These are phyloP conservation scores for Oceanodroma leucorhoa DNA, from an alignment of 2,797 vertebrate genomes.

Conservation along the genomic window DNA sequence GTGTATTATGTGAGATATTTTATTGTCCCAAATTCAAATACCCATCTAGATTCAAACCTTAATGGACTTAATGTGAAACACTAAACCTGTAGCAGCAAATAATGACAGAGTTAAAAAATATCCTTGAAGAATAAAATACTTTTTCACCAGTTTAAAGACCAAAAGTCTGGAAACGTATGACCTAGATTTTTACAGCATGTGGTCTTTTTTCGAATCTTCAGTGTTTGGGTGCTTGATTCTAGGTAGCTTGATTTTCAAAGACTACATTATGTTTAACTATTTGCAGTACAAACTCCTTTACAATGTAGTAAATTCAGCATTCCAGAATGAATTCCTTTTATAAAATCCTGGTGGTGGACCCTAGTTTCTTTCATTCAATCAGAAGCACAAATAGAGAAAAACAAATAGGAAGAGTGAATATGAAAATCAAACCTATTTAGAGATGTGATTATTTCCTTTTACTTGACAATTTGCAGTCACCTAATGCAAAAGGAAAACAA, in stretches of 20 bases:
- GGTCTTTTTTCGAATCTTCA: not conserved
- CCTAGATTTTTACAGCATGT: not conserved
- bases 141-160: not conserved
- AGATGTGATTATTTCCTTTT: not conserved
- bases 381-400: not conserved
- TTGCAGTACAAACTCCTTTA: not conserved
- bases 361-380: not conserved
- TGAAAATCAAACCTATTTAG: not conserved
- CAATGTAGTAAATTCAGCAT: not conserved
- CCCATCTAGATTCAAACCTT: not conserved
- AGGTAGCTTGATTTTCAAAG: not conserved
- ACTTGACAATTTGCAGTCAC: not conserved
- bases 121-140: not conserved
- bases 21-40: not conserved
- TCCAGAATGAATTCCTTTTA: not conserved
- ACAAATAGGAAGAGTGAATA: not conserved
- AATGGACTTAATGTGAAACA: rapidly evolving
- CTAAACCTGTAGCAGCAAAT: not conserved
- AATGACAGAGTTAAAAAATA: not conserved
- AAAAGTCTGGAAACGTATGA: not conserved
- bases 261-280: not conserved
- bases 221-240: not conserved
- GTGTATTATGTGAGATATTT: not conserved
- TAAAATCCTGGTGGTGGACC: not conserved
- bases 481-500: not conserved